Percentiles rank a stretch among this genome's conserved stretches.
phyloP scores from a whole-genome alignment of 1,140 invertebrate genomes.

The Cyphomyrmex costatus region DNA sequence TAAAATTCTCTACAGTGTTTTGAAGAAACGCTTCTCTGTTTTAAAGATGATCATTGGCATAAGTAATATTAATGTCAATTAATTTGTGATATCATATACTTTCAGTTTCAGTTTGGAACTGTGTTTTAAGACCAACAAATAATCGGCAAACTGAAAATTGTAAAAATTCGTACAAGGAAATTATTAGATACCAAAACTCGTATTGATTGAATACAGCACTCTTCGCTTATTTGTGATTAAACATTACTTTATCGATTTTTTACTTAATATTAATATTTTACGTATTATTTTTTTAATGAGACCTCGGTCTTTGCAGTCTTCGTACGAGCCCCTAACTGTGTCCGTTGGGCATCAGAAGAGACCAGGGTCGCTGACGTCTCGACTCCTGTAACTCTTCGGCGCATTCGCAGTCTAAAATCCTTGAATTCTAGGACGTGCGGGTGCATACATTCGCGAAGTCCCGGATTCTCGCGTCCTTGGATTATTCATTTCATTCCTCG shows the following conservation, averaged over 20 bases:
- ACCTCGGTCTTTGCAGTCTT: not conserved
- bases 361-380: not conserved
- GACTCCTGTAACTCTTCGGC: not conserved
- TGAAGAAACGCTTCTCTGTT: no score
- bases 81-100: no score
- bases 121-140: no score
- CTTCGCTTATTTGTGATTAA: no score
- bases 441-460: not conserved
- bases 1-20: no score
- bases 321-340: not conserved
- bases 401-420: not conserved
- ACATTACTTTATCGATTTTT: not conserved
- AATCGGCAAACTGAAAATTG: no score
- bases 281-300: not conserved
- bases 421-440: constrained; percentile 29
- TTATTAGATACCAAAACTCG: no score
- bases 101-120: no score
- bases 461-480: constrained; percentile 27
- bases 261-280: not conserved
- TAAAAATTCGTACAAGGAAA: no score
- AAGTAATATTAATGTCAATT: no score
- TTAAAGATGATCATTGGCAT: no score
- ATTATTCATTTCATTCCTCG: constrained; percentile 1
- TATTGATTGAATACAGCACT: no score
- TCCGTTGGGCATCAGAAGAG: not conserved